Base-by-base conservation (phyloP, 2,797 vertebrate species). In the Leuciscus waleckii region DNA sequence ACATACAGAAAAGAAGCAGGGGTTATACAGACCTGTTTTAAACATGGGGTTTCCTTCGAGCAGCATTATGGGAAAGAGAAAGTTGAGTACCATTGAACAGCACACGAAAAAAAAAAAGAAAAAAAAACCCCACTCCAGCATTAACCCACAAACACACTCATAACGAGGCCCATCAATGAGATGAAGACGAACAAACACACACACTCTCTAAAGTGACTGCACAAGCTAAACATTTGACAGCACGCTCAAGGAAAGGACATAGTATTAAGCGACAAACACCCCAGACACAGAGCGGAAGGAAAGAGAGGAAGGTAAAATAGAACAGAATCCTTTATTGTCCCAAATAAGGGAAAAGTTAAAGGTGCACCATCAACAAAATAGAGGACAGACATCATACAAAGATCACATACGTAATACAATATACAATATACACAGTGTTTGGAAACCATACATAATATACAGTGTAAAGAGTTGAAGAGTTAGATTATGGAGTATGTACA, bases 381-480 rank as follows among this genome's bases (percentile, higher is more conserved):
- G 92, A 92, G 92, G 94, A 95, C 92, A 91, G 93, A 95, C 94
- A 93, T 95, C 89, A 94, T 96, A 95, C 94, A 95, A 95, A 95
- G 92, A 90, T 93, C 93, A 94, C 93, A 94, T 88, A 89, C 83
- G 92, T 92, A 94, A 92, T 92, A 94, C 93, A 95, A 95, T 95
- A 94, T 96, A 95, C 94, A 95, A 95, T 96, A 95, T 95, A 93
- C 94, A 96, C 95, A 95, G 94, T 94, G 94, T 93, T 93, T 85
- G 91, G 93, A 94, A 95, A 93, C 92, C 93, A 93, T 93, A 93
- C 91, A 82, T 93, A 94, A 95, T 96, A 93, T 95, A 95, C 95
- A 96, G 93, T 92, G 85, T 94, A 94, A 93, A 94, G 91, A 29
- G 83, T 26, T 79, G 49, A 81, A 77, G 69, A 76, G 87, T 85